Conservation (phyloP, 1,140 invertebrate genomes). For the Reticulitermes speratus region DNA sequence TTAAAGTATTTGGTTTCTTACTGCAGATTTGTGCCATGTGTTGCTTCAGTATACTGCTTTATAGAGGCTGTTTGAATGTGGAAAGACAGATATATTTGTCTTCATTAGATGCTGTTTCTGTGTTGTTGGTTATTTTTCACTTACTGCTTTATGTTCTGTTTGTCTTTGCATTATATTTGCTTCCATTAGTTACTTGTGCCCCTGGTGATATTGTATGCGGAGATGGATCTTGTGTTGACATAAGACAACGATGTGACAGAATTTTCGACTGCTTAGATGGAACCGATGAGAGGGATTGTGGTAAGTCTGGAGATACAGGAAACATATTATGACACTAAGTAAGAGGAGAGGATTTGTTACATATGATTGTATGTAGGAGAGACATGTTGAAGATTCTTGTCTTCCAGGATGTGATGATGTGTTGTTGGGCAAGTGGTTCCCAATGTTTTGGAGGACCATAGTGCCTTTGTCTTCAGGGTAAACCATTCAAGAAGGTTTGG, state of each 20-base stretch:
- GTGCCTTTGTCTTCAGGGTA: no score
- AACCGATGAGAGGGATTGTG: constrained; percentile 62
- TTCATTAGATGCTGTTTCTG: not conserved
- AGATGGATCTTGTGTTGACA: constrained; percentile 39
- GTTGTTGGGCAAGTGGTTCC: no score
- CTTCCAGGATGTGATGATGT: no score
- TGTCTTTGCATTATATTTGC: constrained; percentile 30
- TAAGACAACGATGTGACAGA: constrained; percentile 42
- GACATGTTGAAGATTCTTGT: no score
- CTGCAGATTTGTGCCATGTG: not conserved
- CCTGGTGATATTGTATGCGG: constrained; percentile 39
- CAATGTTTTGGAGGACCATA: no score
- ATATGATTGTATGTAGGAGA: no score
- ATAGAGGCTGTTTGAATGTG: not conserved
- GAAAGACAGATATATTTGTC: no score
- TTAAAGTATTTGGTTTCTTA: no score
- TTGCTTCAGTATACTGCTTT: not conserved
- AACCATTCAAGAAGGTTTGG: no score
- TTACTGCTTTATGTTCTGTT: constrained; percentile 21
- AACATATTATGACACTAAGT: no score
- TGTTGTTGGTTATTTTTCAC: not conserved
- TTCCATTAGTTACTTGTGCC: constrained; percentile 27
- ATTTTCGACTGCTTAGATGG: constrained; percentile 57
- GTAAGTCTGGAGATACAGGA: constrained; percentile 47
- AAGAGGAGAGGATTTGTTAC: no score